These are phyloP conservation scores for Brachionus plicatilis DNA, from an alignment of 1,140 invertebrate species.

Conservation along the genomic window DNA sequence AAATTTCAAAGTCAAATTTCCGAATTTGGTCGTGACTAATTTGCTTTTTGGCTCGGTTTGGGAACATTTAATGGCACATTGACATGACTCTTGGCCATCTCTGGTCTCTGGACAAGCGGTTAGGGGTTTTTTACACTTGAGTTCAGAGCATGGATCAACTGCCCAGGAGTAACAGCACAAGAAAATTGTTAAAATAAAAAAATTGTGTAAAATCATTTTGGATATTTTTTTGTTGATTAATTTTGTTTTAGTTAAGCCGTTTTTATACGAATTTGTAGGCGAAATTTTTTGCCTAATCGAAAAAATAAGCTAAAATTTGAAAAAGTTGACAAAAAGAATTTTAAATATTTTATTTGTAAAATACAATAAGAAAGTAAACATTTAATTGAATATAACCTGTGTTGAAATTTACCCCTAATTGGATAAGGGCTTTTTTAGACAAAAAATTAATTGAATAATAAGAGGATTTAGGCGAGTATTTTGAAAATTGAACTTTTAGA, in stretches of 20 bases:
- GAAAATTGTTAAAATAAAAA: background rate
- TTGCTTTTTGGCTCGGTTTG: background rate
- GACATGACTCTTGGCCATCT: background rate
- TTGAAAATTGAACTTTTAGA: background rate
- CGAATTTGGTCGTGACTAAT: background rate
- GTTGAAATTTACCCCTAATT: constrained; percentile 14
- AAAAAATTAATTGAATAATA: constrained; percentile 34
- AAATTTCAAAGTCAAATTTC: constrained; percentile 13
- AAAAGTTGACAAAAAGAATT: constrained; percentile 33
- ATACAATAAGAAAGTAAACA: constrained; percentile 18
- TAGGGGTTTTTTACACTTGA: background rate
- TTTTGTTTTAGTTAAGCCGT: background rate
- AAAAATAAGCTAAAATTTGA: background rate
- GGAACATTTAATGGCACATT: background rate
- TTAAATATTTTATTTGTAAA: background rate
- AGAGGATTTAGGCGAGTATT: background rate
- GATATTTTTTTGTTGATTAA: background rate
- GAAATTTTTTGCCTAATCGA: constrained; percentile 3
- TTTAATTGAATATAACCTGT: constrained; percentile 20
- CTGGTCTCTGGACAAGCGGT: background rate
- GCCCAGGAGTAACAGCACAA: background rate
- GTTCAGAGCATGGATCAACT: background rate
- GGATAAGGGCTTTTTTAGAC: background rate
- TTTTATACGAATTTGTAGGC: background rate
- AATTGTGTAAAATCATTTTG: background rate